Evolutionary conservation across 2,888 invertebrate genomes (phyloP), one percentile per base, ranked within the genome.

Genomic region (Rhamphomyia laevipes): DNA sequence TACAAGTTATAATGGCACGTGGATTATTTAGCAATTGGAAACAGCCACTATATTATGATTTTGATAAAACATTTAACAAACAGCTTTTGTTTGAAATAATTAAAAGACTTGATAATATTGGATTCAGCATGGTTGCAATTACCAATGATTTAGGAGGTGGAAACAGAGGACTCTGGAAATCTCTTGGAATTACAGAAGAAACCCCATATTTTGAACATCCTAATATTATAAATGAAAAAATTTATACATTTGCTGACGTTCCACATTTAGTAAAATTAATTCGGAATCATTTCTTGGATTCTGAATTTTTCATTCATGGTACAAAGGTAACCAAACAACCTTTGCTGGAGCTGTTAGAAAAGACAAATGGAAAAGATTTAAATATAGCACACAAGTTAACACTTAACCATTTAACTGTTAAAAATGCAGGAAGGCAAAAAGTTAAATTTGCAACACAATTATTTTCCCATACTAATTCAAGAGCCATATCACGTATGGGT

Each of bases 31-130:
- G 47, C 4, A 46, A 46, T 30, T 53, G 51, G 51, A 49, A 51
- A 16, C 53, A 53, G n/a, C 51, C 50, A 16, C 17, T 53, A 33
- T 52, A 35, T 51, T 51, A 52, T 35, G 31, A 47, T 37, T 51
- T 48, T 38, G 45, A 51, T 35, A 17, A 18, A 21, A 45, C 45
- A 15, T 49, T 54, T 41, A 31, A 17, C 6, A 15, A 48, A 42
- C n/a, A 41, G 13, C 38, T n/a, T n/a, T n/a, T n/a, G n/a, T n/a
- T n/a, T n/a, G n/a, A n/a, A n/a, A n/a, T n/a, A n/a, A n/a, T n/a
- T n/a, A n/a, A n/a, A n/a, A n/a, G n/a, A n/a, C n/a, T n/a, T n/a
- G n/a, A n/a, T n/a, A n/a, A n/a, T n/a, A n/a, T n/a, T n/a, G n/a
- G n/a, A n/a, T n/a, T n/a, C n/a, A n/a, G n/a, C n/a, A n/a, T n/a